A percentile compares a stretch with the other conserved stretches of the same genome.
These are phyloP conservation scores for Flexamia atlantica DNA, from an alignment of 2,888 invertebrate genomes.

Conservation along the genomic window DNA sequence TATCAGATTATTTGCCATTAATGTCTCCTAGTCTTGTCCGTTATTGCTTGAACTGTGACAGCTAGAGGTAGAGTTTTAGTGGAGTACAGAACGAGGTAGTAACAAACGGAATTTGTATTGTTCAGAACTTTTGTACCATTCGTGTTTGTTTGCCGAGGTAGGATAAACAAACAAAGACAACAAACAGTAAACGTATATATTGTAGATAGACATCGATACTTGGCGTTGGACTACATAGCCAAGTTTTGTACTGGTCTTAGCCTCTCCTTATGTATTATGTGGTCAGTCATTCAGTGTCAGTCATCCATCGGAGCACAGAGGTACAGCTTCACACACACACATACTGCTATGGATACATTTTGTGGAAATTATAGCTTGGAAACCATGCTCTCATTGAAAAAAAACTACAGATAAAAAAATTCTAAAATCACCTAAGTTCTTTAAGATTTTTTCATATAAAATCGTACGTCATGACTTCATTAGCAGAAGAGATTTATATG, in stretches of 20 bases:
- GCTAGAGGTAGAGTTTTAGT: slow-evolving; percentile 42
- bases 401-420: not conserved
- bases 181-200: slow-evolving; percentile 44
- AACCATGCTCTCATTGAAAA: slow-evolving; percentile 14
- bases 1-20: not conserved
- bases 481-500: not conserved
- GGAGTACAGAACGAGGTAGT: slow-evolving; percentile 47
- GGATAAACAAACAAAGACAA: slow-evolving; percentile 60
- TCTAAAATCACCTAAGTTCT: slow-evolving; percentile 2
- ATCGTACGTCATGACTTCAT: not conserved
- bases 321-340: slow-evolving; percentile 34
- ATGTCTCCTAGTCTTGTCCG: not conserved
- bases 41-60: slow-evolving; percentile 48
- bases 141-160: slow-evolving; percentile 62
- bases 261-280: slow-evolving; percentile 62
- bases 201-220: slow-evolving; percentile 55
- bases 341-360: slow-evolving; percentile 32
- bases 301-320: slow-evolving; percentile 57
- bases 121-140: slow-evolving; percentile 63
- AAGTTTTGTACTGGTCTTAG: slow-evolving; percentile 64
- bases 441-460: not conserved
- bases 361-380: not conserved
- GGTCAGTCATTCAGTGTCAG: slow-evolving; percentile 41
- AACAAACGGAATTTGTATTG: slow-evolving; percentile 59
- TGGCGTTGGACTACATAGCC: slow-evolving; percentile 54